These are phyloP conservation scores for Calameuta idolon DNA, from an alignment of 2,888 invertebrate species.

Conservation along the genomic window DNA sequence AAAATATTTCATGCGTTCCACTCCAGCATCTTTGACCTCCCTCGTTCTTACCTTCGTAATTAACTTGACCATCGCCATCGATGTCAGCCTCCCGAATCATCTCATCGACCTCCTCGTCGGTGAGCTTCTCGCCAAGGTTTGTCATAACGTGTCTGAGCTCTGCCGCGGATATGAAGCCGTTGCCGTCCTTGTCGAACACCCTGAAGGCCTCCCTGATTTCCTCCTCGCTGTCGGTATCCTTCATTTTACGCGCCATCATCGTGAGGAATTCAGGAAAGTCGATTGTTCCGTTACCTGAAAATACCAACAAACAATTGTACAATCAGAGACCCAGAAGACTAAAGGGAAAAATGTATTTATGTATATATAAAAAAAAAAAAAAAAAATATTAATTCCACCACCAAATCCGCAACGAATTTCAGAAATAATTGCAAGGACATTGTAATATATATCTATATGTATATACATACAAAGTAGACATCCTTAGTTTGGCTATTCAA, in stretches of 20 bases:
- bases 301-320: slow-evolving; percentile 5
- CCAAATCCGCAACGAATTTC: background rate
- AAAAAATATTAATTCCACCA: background rate
- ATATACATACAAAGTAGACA: background rate
- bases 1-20: background rate
- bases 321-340: background rate
- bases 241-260: slow-evolving; percentile 99
- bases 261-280: slow-evolving; percentile 99
- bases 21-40: background rate
- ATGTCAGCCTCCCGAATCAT: slow-evolving; percentile 99
- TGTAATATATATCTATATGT: background rate
- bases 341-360: too few species aligned
- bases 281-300: slow-evolving; percentile 97
- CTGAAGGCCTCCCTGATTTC: slow-evolving; percentile 99
- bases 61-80: slow-evolving; percentile 99
- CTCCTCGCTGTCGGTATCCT: slow-evolving; percentile 99
- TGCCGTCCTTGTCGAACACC: slow-evolving; percentile 99
- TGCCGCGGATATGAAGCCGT: slow-evolving; percentile 98
- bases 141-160: slow-evolving; percentile 99
- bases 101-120: slow-evolving; percentile 99
- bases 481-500: background rate
- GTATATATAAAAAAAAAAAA: too few species aligned
- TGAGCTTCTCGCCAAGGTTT: slow-evolving; percentile 98
- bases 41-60: slow-evolving; percentile 85
- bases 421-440: background rate